These are phyloP conservation scores for Eremophila alpestris DNA, from an alignment of 2,797 vertebrate species.

Conservation along the genomic window DNA sequence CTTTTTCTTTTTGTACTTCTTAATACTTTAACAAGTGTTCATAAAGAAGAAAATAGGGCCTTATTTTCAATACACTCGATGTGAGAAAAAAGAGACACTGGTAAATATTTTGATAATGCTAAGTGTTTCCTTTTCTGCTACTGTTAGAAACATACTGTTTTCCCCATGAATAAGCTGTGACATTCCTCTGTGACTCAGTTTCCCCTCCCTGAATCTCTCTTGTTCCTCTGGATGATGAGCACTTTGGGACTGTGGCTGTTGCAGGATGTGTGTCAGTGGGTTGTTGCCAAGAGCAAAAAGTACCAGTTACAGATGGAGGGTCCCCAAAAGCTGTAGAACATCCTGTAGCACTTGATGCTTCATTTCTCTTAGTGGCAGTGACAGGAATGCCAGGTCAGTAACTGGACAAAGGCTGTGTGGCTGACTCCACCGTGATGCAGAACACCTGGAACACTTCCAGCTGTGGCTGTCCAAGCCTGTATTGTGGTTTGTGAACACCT, in stretches of 20 bases:
- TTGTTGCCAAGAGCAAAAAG: background rate
- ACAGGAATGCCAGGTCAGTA: background rate
- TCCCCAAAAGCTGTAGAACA: background rate
- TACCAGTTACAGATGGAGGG: background rate
- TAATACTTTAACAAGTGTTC: background rate
- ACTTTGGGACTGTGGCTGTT: background rate
- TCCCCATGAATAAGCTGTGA: background rate
- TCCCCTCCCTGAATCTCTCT: background rate
- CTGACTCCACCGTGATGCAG: accelerated
- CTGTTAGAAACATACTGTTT: background rate
- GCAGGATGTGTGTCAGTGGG: background rate
- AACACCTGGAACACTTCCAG: background rate
- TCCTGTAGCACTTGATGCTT: accelerated
- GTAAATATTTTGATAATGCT: background rate
- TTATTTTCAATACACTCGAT: background rate
- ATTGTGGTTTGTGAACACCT: background rate
- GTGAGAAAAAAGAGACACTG: background rate
- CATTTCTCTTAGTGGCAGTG: background rate
- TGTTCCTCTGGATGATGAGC: background rate
- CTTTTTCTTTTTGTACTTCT: background rate
- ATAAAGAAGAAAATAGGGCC: background rate
- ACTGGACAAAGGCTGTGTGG: background rate
- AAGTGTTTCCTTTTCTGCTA: background rate
- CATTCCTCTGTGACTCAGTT: background rate
- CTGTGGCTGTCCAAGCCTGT: background rate